Base-by-base conservation (phyloP, 1,140 invertebrate genomes). In the Berghia stephanieae region DNA sequence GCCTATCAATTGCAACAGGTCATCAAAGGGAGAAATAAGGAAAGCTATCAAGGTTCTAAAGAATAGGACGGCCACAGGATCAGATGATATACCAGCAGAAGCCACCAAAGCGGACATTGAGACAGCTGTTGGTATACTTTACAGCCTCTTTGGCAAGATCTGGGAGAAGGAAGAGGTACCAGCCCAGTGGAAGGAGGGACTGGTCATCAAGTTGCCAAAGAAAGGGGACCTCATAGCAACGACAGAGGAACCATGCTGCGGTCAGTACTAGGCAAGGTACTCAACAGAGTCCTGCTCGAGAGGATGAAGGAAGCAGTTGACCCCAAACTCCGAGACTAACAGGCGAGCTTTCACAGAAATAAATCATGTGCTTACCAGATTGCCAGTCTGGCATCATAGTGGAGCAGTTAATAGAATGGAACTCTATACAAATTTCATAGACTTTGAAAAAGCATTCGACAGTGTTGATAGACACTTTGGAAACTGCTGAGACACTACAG, bases 201-300 rank as follows among this genome's bases (percentile, higher is more conserved):
- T 72, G 38, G 36, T 82, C 18, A 69, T 82, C 8, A 84, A 82
- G 57, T 63, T 81, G 21, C 80, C 78, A 38, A 84, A 83, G 76
- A 84, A 84, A 75, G 79, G 82, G 36, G 78, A 84, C 70, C 75
- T 80, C 21, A 75, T 46, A 52, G 52, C 40, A 83, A 85, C 73
- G 83, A 76, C 63, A 66, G 81, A 71, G 82, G 82, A 42, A 83
- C 83, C 34, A 78, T 55, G 10, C 75, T 83, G 0, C 70, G 81
- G 40, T 84, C 83, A 63, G 36, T 81, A 13, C 78, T 77, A 21
- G 70, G 81, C 3, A 83, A 81, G 52, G 71, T 81, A 18, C 60
- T 83, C 24, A 74, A 36, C 31, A 66, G 80, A 40, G 78, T 80
- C 40, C 38, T 83, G 2, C 57, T 79, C 34, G 78, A 77, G n/a